phyloP scores from a whole-genome alignment of 2,797 vertebrate species.

The Eospalax fontanierii region DNA sequence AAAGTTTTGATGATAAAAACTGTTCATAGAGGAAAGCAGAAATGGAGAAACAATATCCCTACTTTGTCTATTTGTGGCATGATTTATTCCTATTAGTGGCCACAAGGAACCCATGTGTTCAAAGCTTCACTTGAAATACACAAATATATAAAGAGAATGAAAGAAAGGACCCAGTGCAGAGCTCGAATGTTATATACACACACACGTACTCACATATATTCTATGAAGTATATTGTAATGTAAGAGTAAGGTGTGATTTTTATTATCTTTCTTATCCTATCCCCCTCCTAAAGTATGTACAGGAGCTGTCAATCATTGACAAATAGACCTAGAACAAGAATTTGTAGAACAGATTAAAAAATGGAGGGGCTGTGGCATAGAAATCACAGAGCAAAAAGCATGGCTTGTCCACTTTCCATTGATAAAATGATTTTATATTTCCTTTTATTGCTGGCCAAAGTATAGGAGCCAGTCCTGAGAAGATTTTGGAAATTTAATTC shows the following conservation, averaged over 20 bases:
- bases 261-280: neutral
- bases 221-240: neutral
- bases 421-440: conserved; percentile 49
- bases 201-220: neutral
- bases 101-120: neutral
- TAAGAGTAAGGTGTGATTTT: neutral
- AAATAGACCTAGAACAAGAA: neutral
- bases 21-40: neutral
- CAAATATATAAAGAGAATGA: neutral
- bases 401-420: neutral
- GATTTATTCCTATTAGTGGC: neutral
- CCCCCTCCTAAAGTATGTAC: neutral
- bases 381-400: neutral
- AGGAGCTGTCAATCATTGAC: neutral
- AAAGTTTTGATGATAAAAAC: neutral
- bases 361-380: neutral
- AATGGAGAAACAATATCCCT: neutral
- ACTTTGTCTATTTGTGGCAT: neutral
- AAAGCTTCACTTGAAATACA: conserved; percentile 4
- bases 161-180: neutral
- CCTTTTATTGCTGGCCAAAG: neutral
- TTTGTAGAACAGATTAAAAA: conserved; percentile 12
- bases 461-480: conserved; percentile 46
- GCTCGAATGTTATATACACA: neutral
- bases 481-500: conserved; percentile 47